phyloP scores from a whole-genome alignment of 2,888 invertebrate genomes.

The Ectobius pallidus region DNA sequence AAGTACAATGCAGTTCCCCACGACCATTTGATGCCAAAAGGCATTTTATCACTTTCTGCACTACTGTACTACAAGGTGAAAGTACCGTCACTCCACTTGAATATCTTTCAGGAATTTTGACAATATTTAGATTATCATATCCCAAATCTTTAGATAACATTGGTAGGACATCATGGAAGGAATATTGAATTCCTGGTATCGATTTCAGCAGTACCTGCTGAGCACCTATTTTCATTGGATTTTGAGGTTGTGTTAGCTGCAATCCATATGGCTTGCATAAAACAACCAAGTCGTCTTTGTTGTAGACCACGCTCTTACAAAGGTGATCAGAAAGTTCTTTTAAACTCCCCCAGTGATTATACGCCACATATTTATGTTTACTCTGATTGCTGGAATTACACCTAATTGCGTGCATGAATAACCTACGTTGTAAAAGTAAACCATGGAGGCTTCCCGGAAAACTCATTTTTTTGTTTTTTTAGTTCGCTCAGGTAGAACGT shows the following conservation, averaged over 20 bases:
- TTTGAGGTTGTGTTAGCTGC: slow-evolving; percentile 13
- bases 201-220: no score
- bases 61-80: slow-evolving; percentile 30
- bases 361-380: neutral
- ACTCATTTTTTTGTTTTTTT: no score
- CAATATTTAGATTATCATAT: neutral
- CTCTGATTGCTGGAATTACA: no score
- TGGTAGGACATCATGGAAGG: no score
- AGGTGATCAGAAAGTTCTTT: neutral
- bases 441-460: no score
- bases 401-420: no score
- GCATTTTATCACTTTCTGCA: slow-evolving; percentile 31
- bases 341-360: neutral
- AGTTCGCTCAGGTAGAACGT: no score
- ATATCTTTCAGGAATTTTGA: slow-evolving; percentile 33
- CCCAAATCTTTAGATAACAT: no score
- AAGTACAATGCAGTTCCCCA: slow-evolving; percentile 25
- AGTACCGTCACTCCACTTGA: slow-evolving; percentile 41
- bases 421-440: no score
- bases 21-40: slow-evolving; percentile 24
- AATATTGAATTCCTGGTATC: no score
- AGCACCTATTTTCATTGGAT: no score
- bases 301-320: neutral
- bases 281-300: slow-evolving; percentile 50
- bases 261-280: slow-evolving; percentile 53